Percentiles rank a stretch among this genome's conserved stretches.
phyloP scores from a whole-genome alignment of 2,113 vertebrate genomes.

The Triplophysa rosa region DNA sequence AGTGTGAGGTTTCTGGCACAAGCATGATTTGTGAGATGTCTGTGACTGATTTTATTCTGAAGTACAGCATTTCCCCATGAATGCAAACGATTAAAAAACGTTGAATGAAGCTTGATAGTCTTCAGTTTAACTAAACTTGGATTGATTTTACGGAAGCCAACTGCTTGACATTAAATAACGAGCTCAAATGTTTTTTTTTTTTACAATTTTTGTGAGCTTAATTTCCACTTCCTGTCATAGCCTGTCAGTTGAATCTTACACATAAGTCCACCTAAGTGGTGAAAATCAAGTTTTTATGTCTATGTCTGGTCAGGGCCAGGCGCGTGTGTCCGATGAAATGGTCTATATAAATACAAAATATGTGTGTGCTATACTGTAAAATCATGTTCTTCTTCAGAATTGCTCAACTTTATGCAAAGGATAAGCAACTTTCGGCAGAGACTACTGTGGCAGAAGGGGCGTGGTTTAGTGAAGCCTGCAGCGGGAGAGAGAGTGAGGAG shows the following conservation, averaged over 20 bases:
- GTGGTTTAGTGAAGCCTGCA: too few species aligned
- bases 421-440: too few species aligned
- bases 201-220: background rate
- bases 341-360: too few species aligned
- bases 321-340: too few species aligned
- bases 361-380: too few species aligned
- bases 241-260: background rate
- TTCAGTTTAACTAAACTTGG: background rate
- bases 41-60: constrained; percentile 33
- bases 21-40: constrained; percentile 12
- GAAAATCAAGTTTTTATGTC: too few species aligned
- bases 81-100: background rate
- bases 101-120: background rate
- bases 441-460: too few species aligned
- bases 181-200: background rate
- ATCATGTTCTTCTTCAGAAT: too few species aligned
- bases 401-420: too few species aligned
- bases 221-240: background rate
- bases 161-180: background rate
- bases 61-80: background rate
- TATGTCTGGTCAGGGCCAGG: too few species aligned
- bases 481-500: too few species aligned
- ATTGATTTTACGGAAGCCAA: background rate
- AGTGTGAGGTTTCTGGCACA: constrained; percentile 7
- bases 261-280: too few species aligned